Conservation (phyloP, 2,113 vertebrate genomes). For the Stomatorhinus ivindoensis region DNA sequence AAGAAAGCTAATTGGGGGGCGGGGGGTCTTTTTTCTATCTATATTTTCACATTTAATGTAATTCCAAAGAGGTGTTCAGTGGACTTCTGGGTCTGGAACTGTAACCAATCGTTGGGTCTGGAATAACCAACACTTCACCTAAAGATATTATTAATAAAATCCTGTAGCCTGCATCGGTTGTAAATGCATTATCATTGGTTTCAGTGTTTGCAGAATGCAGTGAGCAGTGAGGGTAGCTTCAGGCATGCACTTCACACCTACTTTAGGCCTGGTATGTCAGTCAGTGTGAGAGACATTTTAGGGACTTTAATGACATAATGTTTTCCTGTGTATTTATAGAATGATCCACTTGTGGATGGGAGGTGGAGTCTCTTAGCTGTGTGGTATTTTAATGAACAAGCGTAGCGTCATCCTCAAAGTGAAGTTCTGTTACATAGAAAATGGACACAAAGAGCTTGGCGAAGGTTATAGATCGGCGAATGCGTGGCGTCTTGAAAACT, state of each 20-base stretch:
- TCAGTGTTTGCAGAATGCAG: not conserved
- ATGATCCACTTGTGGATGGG: not conserved
- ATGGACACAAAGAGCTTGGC: not conserved
- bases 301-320: not conserved
- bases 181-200: not conserved
- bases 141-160: not conserved
- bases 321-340: not conserved
- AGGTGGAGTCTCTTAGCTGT: not conserved
- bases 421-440: not conserved
- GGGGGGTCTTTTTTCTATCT: not conserved
- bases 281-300: not conserved
- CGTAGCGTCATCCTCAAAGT: not conserved
- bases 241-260: not conserved
- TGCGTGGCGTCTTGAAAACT: not conserved
- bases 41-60: not conserved
- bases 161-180: not conserved
- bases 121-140: not conserved
- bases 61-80: not conserved
- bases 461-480: not conserved
- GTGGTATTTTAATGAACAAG: not conserved
- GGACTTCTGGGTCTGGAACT: not conserved
- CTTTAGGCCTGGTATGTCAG: not conserved
- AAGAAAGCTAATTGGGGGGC: not conserved
- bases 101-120: not conserved
- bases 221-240: not conserved